Conservation (phyloP, 1,140 invertebrate species). For the Camponotus pennsylvanicus region DNA sequence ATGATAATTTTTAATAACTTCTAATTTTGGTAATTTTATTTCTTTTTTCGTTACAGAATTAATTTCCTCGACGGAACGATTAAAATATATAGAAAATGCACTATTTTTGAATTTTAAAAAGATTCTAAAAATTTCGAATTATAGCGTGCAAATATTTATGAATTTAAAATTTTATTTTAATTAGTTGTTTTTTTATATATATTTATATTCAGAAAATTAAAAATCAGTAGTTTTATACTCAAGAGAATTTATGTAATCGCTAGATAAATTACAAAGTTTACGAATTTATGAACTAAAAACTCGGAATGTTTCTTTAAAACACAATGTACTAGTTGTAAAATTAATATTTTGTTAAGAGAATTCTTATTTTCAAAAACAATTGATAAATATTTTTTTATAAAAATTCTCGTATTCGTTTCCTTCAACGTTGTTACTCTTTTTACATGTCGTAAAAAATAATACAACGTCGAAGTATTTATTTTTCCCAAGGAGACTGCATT, state of each 20-base stretch:
- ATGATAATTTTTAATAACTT: conserved; percentile 1
- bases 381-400: too few relatives aligned
- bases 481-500: not conserved
- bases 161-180: not conserved
- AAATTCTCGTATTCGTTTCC: not conserved
- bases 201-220: not conserved
- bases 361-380: not conserved
- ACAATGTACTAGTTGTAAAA: not conserved
- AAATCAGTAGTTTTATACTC: not conserved
- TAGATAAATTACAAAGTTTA: not conserved
- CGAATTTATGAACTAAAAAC: too few relatives aligned
- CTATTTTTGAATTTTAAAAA: not conserved
- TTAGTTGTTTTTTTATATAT: not conserved
- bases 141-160: not conserved
- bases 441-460: not conserved
- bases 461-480: not conserved
- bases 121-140: not conserved
- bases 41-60: not conserved
- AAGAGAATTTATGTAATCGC: not conserved
- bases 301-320: not conserved
- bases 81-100: not conserved
- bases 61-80: not conserved
- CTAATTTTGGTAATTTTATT: not conserved
- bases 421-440: not conserved
- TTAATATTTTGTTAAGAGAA: not conserved